Evolutionary conservation across 2,113 vertebrate genomes (phyloP).

Genomic region (Gracilinanus agilis): DNA sequence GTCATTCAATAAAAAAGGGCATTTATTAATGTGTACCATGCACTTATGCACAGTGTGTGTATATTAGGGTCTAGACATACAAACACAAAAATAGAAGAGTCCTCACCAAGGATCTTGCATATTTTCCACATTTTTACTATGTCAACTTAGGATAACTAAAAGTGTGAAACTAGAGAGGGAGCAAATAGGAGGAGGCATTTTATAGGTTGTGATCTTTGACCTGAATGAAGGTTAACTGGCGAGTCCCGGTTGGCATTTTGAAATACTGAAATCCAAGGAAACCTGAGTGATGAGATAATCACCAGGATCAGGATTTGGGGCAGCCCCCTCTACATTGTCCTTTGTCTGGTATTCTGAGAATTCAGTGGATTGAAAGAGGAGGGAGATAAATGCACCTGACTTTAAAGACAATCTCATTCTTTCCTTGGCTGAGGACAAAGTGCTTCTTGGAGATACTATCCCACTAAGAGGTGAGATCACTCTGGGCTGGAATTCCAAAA

Average conservation of each 20-base stretch:
- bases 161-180: slow-evolving; percentile 2
- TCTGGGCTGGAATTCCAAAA: background rate
- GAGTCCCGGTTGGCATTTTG: background rate
- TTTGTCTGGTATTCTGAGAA: background rate
- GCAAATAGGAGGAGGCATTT: background rate
- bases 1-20: background rate
- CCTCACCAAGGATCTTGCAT: background rate
- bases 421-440: slow-evolving; percentile 26
- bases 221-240: background rate
- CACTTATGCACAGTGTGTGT: background rate
- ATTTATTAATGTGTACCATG: background rate
- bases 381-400: background rate
- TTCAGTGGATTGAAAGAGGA: background rate
- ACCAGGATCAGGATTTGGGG: background rate
- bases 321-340: background rate
- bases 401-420: background rate
- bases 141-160: background rate
- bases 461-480: background rate
- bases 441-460: background rate
- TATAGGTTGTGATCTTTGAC: background rate
- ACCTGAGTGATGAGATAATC: background rate
- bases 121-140: background rate
- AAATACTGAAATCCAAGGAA: slow-evolving; percentile 7
- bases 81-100: background rate
- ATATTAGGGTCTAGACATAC: background rate